phyloP scores from a whole-genome alignment of 1,140 invertebrate genomes.

The Druon quercuslanigerum region DNA sequence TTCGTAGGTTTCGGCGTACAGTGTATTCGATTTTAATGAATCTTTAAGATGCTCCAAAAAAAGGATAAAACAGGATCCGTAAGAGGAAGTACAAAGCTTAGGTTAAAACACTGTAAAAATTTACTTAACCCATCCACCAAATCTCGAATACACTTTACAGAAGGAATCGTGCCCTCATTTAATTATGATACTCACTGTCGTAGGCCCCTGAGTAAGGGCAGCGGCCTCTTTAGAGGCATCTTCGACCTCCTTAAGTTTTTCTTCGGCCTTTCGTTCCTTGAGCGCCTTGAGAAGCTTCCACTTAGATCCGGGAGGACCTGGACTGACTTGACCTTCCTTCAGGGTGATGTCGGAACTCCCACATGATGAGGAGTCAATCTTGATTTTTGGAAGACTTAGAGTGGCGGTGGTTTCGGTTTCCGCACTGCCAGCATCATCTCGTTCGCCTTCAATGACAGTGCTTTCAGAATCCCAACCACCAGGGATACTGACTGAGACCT shows the following conservation, averaged over 20 bases:
- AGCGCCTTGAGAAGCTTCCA: conserved; percentile 93
- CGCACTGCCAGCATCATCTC: conserved; percentile 62
- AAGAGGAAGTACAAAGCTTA: too few relatives aligned
- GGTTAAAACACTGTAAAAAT: not conserved
- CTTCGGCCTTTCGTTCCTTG: conserved; percentile 92
- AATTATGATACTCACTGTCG: conserved; percentile 74
- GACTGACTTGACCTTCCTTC: conserved; percentile 74
- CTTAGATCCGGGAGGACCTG: conserved; percentile 83
- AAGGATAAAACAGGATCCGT: too few relatives aligned
- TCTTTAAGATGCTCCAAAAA: not conserved
- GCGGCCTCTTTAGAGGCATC: conserved; percentile 76
- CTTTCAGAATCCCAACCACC: conserved; percentile 70
- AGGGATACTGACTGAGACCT: conserved; percentile 69
- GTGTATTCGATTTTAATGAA: conserved; percentile 36
- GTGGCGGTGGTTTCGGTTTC: conserved; percentile 64
- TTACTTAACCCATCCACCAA: conserved; percentile 55
- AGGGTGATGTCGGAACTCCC: conserved; percentile 63
- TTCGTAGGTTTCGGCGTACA: conserved; percentile 15
- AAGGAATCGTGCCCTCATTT: conserved; percentile 73
- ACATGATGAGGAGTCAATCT: conserved; percentile 72
- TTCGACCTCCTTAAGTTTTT: conserved; percentile 83
- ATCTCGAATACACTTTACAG: conserved; percentile 68
- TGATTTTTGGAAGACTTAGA: conserved; percentile 76
- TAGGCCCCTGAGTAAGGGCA: conserved; percentile 65
- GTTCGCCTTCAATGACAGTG: conserved; percentile 67